Evolutionary conservation across 2,888 invertebrate genomes (phyloP).

Genomic region (Crocallis elinguaria): DNA sequence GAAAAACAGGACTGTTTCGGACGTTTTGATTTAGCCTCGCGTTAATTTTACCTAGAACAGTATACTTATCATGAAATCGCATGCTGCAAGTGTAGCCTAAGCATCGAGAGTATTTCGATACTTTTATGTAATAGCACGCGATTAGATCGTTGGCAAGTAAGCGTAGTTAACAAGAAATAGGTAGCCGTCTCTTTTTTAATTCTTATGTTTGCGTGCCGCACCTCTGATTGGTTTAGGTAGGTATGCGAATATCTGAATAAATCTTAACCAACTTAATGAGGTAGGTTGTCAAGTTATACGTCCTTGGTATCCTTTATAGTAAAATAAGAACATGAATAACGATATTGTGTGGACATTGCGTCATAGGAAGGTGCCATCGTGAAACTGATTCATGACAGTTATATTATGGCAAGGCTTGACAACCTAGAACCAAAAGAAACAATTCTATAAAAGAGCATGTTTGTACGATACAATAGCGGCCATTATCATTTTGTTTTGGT

Average conservation of each 20-base stretch:
- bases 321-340: not conserved
- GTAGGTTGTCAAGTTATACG: not conserved
- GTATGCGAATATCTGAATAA: constrained; percentile 10
- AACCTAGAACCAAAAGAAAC: too few species aligned
- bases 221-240: not conserved
- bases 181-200: not conserved
- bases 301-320: not conserved
- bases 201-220: constrained; percentile 3
- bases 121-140: constrained; percentile 15
- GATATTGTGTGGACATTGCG: constrained; percentile 7
- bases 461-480: too few species aligned
- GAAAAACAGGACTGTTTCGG: too few species aligned
- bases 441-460: too few species aligned
- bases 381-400: too few species aligned
- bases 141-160: not conserved
- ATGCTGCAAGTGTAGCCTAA: not conserved
- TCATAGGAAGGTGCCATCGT: not conserved
- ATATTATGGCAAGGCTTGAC: too few species aligned
- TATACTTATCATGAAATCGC: not conserved
- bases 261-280: constrained; percentile 4
- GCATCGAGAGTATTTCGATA: too few species aligned
- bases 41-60: not conserved
- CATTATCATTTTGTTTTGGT: too few species aligned
- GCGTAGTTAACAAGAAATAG: constrained; percentile 3
- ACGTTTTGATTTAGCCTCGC: too few species aligned